A percentile compares a stretch with the other conserved stretches of the same genome.
These are phyloP conservation scores for Euwallacea fornicatus DNA, from an alignment of 1,140 invertebrate genomes.

Conservation along the genomic window DNA sequence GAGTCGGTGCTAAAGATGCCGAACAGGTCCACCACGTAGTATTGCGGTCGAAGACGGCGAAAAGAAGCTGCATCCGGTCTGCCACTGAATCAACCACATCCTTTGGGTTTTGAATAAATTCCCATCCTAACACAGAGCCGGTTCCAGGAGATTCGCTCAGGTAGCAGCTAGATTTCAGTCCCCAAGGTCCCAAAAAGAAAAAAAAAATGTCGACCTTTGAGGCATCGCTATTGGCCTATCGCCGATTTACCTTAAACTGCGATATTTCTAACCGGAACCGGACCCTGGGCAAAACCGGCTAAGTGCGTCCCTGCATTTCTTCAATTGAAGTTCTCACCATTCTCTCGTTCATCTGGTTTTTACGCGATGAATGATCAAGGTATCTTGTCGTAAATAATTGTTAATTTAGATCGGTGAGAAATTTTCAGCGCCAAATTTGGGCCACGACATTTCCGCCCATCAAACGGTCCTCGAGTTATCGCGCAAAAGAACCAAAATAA, in stretches of 20 bases:
- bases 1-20: constrained; percentile 6
- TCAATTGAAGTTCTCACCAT: constrained; percentile 16
- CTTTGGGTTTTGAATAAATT: constrained; percentile 13
- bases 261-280: neutral
- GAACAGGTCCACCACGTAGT: constrained; percentile 21
- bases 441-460: too few species aligned
- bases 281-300: neutral
- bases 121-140: constrained; percentile 7
- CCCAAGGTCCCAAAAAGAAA: neutral
- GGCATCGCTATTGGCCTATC: too few species aligned
- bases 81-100: constrained; percentile 26
- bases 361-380: too few species aligned
- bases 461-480: too few species aligned
- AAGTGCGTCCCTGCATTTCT: neutral
- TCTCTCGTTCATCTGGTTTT: constrained; percentile 1
- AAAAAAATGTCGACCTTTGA: too few species aligned
- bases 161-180: neutral
- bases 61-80: constrained; percentile 26
- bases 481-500: too few species aligned
- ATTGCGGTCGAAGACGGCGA: constrained; percentile 13
- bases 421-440: too few species aligned
- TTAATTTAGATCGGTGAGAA: too few species aligned
- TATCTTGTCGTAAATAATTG: too few species aligned
- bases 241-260: too few species aligned
- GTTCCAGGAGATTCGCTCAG: neutral